These are phyloP conservation scores for Crax fasciolata DNA, from an alignment of 2,797 vertebrate species.

Conservation along the genomic window DNA sequence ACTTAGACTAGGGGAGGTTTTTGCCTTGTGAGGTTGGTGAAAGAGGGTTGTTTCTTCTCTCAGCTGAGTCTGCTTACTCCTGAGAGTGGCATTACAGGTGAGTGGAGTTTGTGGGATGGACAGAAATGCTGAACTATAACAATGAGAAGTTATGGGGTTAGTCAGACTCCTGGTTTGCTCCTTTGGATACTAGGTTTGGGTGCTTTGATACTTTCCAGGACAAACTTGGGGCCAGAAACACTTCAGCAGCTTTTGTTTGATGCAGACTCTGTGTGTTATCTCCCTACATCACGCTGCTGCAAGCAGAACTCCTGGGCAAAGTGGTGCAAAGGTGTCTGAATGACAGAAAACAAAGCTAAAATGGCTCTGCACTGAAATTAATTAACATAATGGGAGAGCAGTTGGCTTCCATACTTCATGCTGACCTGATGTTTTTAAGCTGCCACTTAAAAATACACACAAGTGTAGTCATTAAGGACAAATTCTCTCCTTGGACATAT, in stretches of 20 bases:
- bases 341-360: neutral
- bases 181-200: neutral
- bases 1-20: neutral
- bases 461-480: neutral
- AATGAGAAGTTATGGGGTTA: neutral
- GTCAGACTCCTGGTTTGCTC: neutral
- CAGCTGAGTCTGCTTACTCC: neutral
- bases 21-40: too few relatives aligned
- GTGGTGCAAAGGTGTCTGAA: neutral
- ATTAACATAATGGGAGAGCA: neutral
- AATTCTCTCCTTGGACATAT: neutral
- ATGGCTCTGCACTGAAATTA: neutral
- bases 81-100: neutral
- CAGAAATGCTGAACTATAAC: neutral
- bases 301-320: neutral
- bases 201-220: neutral
- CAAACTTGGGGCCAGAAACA: neutral
- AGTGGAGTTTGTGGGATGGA: neutral
- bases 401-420: neutral
- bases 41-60: neutral
- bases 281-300: neutral
- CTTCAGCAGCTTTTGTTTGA: neutral
- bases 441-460: constrained; percentile 33
- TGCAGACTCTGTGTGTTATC: neutral
- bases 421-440: constrained; percentile 10